Evolutionary conservation across 2,797 vertebrate species (phyloP).

Genomic region (Hylomyscus alleni): DNA sequence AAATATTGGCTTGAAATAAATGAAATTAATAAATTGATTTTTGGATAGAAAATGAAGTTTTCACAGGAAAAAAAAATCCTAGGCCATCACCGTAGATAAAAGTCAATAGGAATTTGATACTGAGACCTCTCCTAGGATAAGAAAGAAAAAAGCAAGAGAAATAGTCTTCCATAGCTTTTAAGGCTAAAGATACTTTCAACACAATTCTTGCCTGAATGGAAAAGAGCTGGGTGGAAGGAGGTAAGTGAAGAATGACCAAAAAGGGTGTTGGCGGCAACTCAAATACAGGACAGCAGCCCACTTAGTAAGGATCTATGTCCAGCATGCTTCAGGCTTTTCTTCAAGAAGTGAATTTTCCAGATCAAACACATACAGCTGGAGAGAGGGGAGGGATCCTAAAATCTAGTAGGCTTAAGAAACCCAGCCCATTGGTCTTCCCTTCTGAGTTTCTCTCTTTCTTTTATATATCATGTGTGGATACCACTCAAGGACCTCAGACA

Average conservation of each 20-base stretch:
- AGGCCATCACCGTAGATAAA: background rate
- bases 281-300: no score
- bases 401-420: background rate
- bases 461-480: background rate
- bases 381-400: background rate
- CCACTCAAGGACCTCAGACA: background rate
- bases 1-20: background rate
- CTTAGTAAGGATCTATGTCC: no score
- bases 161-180: background rate
- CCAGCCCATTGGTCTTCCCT: background rate
- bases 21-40: background rate
- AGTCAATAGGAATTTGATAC: background rate
- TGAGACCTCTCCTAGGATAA: background rate
- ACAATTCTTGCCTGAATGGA: background rate
- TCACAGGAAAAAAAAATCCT: slow-evolving; percentile 29
- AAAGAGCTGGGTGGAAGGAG: background rate
- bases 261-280: background rate
- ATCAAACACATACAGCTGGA: background rate
- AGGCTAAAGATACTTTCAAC: background rate
- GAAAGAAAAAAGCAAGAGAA: background rate
- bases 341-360: background rate
- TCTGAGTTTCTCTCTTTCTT: background rate
- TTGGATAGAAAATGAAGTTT: background rate
- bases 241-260: background rate
- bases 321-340: background rate